Evolutionary conservation across 2,797 vertebrate species (phyloP), one percentile per base, ranked within the genome.

Genomic region (Perodicticus potto): DNA sequence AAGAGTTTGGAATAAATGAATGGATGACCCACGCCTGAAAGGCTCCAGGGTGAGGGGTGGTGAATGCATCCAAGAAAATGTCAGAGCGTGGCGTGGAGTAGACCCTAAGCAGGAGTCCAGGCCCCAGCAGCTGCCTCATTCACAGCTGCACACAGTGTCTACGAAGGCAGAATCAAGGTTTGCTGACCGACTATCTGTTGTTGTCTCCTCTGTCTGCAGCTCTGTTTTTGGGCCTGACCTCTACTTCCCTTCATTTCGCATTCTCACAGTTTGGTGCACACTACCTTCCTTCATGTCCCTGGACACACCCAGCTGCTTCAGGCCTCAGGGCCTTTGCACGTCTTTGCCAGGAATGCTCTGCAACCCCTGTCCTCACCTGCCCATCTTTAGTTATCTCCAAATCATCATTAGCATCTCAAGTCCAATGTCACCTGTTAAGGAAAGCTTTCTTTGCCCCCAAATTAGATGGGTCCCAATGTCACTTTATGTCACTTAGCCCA

Each of bases 71-170:
- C 20, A 12, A 59, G 57, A 34, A 61, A 67, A 61, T 9, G 16
- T 81, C 49, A 70, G 73, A 80, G 29, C 13, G 23, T 16, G 34
- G 65, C 53, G n/a, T 14, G n/a, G 29, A 43, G 34, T 32, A 55
- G 37, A 17, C 59, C 83, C 10, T 1, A 3, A 27, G 67, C 49
- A 7, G 0, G 12, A 9, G 14, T 43, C 72, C 3, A 10, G 17
- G 34, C 57, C 73, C 34, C 3, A 3, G 4, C 3, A 10, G 40
- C 40, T n/a, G 49, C 29, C 29, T 73, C 37, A 0, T 2, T 40
- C 22, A 7, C 1, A 40, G 40, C 78, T 1, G 25, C 9, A 12
- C 19, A 1, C 17, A 27, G 43, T 9, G 12, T 80, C 34, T 72
- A 25, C 9, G 53, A 59, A 45, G 43, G 19, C 10, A 10, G 20